These are phyloP conservation scores for Apocrypta bakeri DNA, from an alignment of 1,140 invertebrate genomes.

Conservation along the genomic window DNA sequence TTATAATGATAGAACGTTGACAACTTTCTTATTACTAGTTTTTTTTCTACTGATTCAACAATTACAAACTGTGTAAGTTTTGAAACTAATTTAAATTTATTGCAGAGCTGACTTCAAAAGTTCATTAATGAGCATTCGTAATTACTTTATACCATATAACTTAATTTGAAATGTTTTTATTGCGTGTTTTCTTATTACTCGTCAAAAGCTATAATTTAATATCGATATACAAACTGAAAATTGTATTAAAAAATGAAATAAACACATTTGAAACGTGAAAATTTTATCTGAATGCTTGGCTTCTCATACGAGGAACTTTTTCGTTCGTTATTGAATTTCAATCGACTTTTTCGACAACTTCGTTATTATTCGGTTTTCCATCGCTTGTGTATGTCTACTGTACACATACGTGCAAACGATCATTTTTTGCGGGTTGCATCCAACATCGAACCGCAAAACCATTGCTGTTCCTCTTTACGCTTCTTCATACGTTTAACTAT, in stretches of 20 bases:
- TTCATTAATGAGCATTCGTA: neutral
- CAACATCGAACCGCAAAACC: neutral
- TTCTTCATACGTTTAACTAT: constrained; percentile 16
- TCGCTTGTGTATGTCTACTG: neutral
- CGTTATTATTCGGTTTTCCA: neutral
- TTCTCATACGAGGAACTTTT: neutral
- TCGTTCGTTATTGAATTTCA: constrained; percentile 1
- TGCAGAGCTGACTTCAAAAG: neutral
- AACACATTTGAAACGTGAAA: neutral
- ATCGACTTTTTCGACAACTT: neutral
- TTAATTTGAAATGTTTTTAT: neutral
- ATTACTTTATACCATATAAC: neutral
- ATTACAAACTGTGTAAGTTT: neutral
- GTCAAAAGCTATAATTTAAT: too few species aligned
- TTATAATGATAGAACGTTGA: too few species aligned
- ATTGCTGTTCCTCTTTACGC: neutral
- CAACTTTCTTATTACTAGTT: too few species aligned
- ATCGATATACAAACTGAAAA: neutral
- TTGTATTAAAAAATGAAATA: neutral
- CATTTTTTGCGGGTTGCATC: neutral
- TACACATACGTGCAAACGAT: neutral
- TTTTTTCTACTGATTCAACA: neutral
- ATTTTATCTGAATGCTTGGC: neutral
- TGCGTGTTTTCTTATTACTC: too few species aligned
- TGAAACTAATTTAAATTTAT: neutral